These are phyloP conservation scores for Sandelia bainsii DNA, from an alignment of 2,797 vertebrate species.

Conservation along the genomic window DNA sequence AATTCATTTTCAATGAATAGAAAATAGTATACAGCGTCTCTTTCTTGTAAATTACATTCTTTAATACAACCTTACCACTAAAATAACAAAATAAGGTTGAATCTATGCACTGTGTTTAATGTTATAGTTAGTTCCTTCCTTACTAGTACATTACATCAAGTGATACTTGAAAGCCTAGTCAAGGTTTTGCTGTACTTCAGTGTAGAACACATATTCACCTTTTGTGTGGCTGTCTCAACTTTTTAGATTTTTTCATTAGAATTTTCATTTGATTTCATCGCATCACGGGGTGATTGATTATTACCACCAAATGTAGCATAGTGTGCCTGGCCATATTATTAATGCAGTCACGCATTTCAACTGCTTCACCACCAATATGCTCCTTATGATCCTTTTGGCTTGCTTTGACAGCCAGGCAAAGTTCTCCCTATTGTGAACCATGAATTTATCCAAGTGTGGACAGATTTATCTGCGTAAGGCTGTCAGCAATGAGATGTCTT, in stretches of 20 bases:
- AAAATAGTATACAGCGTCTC: background rate
- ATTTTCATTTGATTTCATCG: slow-evolving; percentile 2
- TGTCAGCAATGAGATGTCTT: background rate
- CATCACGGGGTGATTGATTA: background rate
- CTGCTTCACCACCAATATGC: background rate
- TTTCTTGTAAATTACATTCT: slow-evolving; percentile 6
- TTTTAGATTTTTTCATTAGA: background rate
- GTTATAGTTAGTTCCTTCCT: background rate
- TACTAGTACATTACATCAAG: background rate
- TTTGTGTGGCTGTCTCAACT: background rate
- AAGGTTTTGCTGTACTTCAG: background rate
- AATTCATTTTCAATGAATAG: background rate
- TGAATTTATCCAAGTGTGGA: background rate
- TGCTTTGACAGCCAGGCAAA: background rate
- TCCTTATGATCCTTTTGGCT: background rate
- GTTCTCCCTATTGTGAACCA: background rate
- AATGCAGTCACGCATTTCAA: background rate
- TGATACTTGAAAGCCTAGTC: background rate
- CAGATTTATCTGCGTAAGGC: slow-evolving; percentile 5
- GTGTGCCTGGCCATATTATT: background rate
- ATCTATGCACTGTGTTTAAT: background rate
- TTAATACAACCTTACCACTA: background rate
- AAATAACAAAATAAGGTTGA: slow-evolving; percentile 6
- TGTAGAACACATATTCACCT: background rate
- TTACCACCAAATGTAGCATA: background rate